A percentile compares a stretch with the other conserved stretches of the same genome.
phyloP scores from a whole-genome alignment of 1,140 invertebrate genomes.

The Hycleus cichorii region DNA sequence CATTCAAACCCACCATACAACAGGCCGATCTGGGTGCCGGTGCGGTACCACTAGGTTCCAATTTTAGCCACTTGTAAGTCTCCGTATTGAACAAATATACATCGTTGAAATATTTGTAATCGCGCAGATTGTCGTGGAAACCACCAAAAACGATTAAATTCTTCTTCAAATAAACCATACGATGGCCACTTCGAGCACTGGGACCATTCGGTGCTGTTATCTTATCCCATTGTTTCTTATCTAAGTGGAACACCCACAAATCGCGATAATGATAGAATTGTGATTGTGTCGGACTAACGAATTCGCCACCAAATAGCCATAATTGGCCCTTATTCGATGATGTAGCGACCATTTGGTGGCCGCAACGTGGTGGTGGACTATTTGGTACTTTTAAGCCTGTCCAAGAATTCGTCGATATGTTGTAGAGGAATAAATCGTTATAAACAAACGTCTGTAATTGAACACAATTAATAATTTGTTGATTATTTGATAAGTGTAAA shows the following conservation, averaged over 20 bases:
- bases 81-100: conserved; percentile 76
- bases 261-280: conserved; percentile 94
- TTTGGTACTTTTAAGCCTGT: conserved; percentile 67
- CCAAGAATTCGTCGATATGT: conserved; percentile 76
- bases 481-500: background rate
- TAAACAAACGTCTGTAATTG: conserved; percentile 68
- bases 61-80: conserved; percentile 70
- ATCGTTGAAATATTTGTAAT: conserved; percentile 89
- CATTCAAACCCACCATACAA: conserved; percentile 54
- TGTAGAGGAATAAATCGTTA: conserved; percentile 80
- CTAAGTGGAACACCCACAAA: conserved; percentile 77
- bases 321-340: conserved; percentile 65
- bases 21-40: conserved; percentile 70
- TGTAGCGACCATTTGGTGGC: conserved; percentile 74
- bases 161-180: conserved; percentile 75
- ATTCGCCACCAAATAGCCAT: conserved; percentile 91
- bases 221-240: conserved; percentile 83
- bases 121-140: conserved; percentile 80
- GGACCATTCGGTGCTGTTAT: conserved; percentile 62
- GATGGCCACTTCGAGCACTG: conserved; percentile 79
- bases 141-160: conserved; percentile 84
- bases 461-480: background rate
- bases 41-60: conserved; percentile 57
- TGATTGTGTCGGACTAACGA: conserved; percentile 77
- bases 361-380: conserved; percentile 76